Conservation (phyloP, 1,140 invertebrate genomes). For the Drosophila trapezifrons region DNA sequence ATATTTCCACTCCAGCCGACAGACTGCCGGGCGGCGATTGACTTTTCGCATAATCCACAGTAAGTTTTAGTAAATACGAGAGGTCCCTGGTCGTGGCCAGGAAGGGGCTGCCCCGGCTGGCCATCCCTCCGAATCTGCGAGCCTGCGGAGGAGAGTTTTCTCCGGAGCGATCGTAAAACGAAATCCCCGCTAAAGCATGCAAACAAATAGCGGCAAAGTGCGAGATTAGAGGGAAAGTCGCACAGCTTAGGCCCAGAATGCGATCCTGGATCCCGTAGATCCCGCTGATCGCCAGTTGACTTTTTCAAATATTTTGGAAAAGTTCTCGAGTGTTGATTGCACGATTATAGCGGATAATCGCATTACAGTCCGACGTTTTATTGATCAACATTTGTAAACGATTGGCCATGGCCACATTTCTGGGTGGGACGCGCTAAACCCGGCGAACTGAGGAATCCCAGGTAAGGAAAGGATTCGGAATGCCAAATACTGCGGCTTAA, state of each 20-base stretch:
- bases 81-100: conserved; percentile 22
- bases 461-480: conserved; percentile 42
- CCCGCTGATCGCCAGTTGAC: conserved; percentile 54
- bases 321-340: conserved; percentile 60
- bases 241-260: conserved; percentile 55
- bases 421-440: conserved; percentile 27
- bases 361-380: conserved; percentile 65
- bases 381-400: conserved; percentile 81
- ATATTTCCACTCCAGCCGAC: conserved; percentile 34
- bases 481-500: conserved; percentile 66
- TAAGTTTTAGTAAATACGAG: conserved; percentile 68
- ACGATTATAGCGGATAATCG: conserved; percentile 79
- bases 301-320: conserved; percentile 79
- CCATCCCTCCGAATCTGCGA: conserved; percentile 2
- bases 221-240: conserved; percentile 64
- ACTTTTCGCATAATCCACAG: conserved; percentile 66
- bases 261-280: conserved; percentile 21
- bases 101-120: conserved; percentile 36
- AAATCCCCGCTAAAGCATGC: conserved; percentile 79
- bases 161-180: conserved; percentile 55
- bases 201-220: conserved; percentile 75
- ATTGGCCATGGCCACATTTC: conserved; percentile 58
- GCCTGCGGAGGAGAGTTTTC: conserved; percentile 9
- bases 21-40: conserved; percentile 47
- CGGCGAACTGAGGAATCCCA: conserved; percentile 41